phyloP scores from a whole-genome alignment of 2,797 vertebrate species.

The Phaenicophaeus curvirostris region DNA sequence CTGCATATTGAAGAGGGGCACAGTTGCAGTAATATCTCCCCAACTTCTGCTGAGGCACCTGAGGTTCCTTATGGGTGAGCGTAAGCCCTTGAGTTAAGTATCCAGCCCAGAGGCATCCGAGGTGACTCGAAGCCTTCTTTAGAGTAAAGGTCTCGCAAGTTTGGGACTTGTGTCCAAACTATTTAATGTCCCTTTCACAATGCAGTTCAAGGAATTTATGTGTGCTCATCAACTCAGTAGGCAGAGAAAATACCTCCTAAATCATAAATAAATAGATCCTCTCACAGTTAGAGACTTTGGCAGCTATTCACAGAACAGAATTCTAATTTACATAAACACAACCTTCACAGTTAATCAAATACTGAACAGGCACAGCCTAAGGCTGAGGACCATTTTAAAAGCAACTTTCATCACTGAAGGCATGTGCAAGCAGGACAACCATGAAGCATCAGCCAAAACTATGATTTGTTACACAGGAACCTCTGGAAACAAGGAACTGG shows the following conservation, averaged over 20 bases:
- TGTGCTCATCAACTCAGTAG: not conserved
- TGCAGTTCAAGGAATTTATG: not conserved
- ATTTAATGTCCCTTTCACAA: not conserved
- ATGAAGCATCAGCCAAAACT: not conserved
- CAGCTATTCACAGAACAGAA: not conserved
- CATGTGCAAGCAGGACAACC: not conserved
- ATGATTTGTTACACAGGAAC: not conserved
- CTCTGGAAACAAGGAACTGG: not conserved
- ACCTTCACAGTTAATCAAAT: not conserved
- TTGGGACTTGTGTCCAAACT: not conserved
- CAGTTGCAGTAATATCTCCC: not conserved
- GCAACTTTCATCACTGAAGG: not conserved
- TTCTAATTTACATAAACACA: not conserved
- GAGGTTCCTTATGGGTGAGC: fast-evolving
- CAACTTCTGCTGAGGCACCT: not conserved
- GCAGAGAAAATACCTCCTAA: not conserved
- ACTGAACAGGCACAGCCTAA: not conserved
- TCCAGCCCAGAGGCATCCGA: not conserved
- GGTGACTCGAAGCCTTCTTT: not conserved
- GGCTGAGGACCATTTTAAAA: not conserved
- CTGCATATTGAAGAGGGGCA: not conserved
- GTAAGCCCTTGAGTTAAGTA: not conserved
- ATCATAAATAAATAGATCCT: not conserved
- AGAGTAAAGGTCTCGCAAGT: not conserved
- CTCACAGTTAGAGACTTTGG: not conserved